Conservation (phyloP, 2,113 vertebrate species). For the Barnardius zonarius region DNA sequence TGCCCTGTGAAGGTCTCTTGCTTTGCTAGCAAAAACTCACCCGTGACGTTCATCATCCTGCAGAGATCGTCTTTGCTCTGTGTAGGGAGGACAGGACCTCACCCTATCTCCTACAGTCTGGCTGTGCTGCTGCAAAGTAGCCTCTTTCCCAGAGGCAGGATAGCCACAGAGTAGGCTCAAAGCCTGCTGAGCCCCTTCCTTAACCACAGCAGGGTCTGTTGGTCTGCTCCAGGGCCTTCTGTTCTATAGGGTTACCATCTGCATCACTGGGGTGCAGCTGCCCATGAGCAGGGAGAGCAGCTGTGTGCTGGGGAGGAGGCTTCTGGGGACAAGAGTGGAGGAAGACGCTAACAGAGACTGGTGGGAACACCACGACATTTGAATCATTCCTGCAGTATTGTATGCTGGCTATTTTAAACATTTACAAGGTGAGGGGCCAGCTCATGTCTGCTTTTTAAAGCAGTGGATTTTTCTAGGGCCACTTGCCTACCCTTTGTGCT, state of each 20-base stretch:
- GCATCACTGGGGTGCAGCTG: not conserved
- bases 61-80: not conserved
- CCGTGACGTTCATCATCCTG: not conserved
- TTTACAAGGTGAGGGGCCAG: not conserved
- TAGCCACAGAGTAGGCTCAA: accelerated
- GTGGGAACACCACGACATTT: not conserved
- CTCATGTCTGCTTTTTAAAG: not conserved
- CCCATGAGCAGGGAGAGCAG: not conserved
- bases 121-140: not conserved
- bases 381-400: not conserved
- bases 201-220: not conserved
- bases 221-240: not conserved
- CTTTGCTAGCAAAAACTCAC: not conserved
- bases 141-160: not conserved
- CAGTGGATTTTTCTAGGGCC: not conserved
- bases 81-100: not conserved
- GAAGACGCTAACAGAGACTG: not conserved
- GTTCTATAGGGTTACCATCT: not conserved
- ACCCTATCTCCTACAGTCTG: not conserved
- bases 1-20: not conserved
- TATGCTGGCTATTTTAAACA: not conserved
- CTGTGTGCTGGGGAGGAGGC: not conserved
- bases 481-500: not conserved
- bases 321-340: not conserved
- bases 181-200: not conserved